Evolutionary conservation across 92 coral and sea anemone species (phyloP).

Genomic region (Actinernus sp.): DNA sequence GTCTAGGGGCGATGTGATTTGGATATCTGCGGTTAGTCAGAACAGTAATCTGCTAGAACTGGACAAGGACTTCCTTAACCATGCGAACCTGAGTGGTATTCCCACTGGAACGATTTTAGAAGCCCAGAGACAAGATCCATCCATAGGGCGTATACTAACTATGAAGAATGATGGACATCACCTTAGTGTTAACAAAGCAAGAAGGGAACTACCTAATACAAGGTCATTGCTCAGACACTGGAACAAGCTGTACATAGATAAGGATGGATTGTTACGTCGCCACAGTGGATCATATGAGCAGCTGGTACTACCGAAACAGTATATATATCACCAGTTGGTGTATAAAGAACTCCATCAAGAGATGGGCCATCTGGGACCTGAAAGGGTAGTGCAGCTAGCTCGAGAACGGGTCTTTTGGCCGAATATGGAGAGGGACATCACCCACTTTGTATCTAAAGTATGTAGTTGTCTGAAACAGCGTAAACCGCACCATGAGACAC

Average conservation of each 20-base stretch:
- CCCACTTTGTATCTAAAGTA: slow-evolving; percentile 21
- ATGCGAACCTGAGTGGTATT: no score
- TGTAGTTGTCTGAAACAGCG: slow-evolving; percentile 49
- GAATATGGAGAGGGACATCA: slow-evolving; percentile 45
- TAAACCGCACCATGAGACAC: background rate
- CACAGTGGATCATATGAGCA: slow-evolving; percentile 20
- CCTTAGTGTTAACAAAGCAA: slow-evolving; percentile 22
- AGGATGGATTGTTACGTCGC: slow-evolving; percentile 52
- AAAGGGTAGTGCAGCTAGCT: slow-evolving; percentile 22
- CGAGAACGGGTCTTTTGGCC: slow-evolving; percentile 70
- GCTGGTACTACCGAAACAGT: slow-evolving; percentile 44
- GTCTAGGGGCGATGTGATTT: no score
- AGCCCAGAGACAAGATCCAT: no score
- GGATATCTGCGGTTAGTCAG: no score
- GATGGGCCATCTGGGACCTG: slow-evolving; percentile 65
- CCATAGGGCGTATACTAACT: no score
- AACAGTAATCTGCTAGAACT: no score
- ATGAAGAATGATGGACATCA: no score
- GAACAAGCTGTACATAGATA: slow-evolving; percentile 45
- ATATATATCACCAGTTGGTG: slow-evolving; percentile 22
- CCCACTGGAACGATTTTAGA: no score
- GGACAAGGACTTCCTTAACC: no score
- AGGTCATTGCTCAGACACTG: slow-evolving; percentile 49
- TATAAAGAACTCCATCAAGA: slow-evolving; percentile 48
- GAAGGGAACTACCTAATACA: slow-evolving; percentile 30